Evolutionary conservation across 2,888 invertebrate species (phyloP).

Genomic region (Apodemia duryi): DNA sequence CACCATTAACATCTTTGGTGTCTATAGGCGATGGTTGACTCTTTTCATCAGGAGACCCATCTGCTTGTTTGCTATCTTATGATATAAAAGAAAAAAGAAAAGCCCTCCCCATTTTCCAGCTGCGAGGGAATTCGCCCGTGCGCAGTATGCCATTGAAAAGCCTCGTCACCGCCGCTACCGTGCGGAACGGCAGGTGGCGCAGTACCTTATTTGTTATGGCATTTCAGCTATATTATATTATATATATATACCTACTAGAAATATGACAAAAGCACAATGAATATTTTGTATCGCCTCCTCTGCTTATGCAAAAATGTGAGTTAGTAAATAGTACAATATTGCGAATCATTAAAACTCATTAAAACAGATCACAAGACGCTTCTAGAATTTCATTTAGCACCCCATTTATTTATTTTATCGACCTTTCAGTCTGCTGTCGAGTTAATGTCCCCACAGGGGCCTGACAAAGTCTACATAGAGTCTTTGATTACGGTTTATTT

Average conservation of each 20-base stretch:
- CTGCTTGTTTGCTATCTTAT: too few relatives aligned
- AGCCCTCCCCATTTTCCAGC: too few relatives aligned
- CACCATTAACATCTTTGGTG: too few relatives aligned
- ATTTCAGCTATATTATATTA: too few relatives aligned
- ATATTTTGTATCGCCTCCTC: neutral
- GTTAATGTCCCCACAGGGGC: conserved; percentile 6
- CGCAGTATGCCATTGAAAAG: too few relatives aligned
- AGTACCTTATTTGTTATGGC: too few relatives aligned
- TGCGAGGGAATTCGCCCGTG: too few relatives aligned
- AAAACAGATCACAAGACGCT: neutral
- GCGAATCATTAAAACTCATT: neutral
- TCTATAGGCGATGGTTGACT: too few relatives aligned
- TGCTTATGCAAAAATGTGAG: neutral
- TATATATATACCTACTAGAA: neutral
- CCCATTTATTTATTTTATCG: conserved; percentile 1
- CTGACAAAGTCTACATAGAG: neutral
- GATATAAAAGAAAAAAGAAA: too few relatives aligned
- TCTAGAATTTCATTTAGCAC: neutral
- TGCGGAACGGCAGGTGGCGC: too few relatives aligned
- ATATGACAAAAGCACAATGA: neutral
- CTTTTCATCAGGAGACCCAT: too few relatives aligned
- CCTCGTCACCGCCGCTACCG: too few relatives aligned
- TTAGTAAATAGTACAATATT: neutral
- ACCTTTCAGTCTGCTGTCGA: conserved; percentile 8
- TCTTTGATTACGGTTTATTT: neutral